These are phyloP conservation scores for Petrosia ficiformis DNA, from an alignment of 37 sponge, comb jelly and placozoan genomes.

Conservation along the genomic window DNA sequence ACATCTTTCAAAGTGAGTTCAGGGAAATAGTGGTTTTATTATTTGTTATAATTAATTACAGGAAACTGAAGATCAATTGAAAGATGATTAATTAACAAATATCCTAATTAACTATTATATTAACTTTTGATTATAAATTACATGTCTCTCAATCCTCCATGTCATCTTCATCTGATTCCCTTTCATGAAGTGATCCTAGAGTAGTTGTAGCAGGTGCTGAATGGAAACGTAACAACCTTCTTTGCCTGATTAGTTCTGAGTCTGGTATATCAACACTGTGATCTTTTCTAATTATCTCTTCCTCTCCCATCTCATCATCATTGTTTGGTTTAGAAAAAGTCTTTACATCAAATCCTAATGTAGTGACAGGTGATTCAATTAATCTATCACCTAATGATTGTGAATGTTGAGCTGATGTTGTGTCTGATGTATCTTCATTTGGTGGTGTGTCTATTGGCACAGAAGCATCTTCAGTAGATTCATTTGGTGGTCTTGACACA, in stretches of 20 bases:
- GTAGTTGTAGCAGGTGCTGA: conserved; percentile 12
- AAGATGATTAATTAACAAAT: too few species aligned
- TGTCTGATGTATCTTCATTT: not conserved
- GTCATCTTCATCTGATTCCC: too few species aligned
- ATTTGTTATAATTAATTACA: too few species aligned
- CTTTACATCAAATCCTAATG: too few species aligned
- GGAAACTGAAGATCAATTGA: too few species aligned
- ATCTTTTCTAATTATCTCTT: not conserved
- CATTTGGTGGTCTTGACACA: not conserved
- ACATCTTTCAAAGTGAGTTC: too few species aligned
- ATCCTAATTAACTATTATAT: too few species aligned
- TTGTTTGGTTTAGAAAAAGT: not conserved
- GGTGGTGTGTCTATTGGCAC: not conserved
- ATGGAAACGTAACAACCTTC: conserved; percentile 51
- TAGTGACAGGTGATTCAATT: not conserved
- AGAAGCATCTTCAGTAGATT: not conserved
- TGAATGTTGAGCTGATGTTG: not conserved
- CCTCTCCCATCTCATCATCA: not conserved
- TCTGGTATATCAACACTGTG: not conserved
- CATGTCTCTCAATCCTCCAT: too few species aligned
- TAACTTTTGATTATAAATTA: too few species aligned
- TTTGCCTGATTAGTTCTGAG: conserved; percentile 21
- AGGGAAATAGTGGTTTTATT: too few species aligned
- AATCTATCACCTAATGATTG: not conserved
- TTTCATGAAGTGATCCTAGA: too few species aligned